Conservation (phyloP, 2,888 invertebrate genomes). For the Trachelus tabidus region DNA sequence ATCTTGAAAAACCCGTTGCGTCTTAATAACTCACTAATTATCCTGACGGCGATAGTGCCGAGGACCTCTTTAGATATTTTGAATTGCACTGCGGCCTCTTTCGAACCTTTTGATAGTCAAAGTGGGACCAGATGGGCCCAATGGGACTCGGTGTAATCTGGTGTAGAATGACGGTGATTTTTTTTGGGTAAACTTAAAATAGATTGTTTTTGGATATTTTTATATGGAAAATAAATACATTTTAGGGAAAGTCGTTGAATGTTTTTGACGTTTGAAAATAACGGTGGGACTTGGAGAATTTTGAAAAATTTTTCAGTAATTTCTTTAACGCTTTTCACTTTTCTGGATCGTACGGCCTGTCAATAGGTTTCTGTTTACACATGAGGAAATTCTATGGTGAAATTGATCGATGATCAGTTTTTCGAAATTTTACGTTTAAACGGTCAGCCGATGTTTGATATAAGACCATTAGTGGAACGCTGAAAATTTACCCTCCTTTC, state of each 20-base stretch:
- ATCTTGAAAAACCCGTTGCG: constrained; percentile 28
- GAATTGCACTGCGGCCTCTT: background rate
- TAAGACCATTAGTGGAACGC: constrained; percentile 50
- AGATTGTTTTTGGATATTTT: background rate
- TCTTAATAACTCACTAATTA: constrained; percentile 42
- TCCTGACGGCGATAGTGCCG: constrained; percentile 26
- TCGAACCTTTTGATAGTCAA: background rate
- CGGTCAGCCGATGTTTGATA: constrained; percentile 50
- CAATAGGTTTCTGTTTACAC: constrained; percentile 49
- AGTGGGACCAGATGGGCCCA: background rate
- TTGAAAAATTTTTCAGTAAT: background rate
- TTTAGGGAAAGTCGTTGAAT: background rate
- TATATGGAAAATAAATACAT: background rate
- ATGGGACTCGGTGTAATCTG: background rate
- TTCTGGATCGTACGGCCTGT: background rate
- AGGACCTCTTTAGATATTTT: constrained; percentile 33
- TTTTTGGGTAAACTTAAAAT: background rate
- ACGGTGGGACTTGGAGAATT: background rate
- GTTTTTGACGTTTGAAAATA: background rate
- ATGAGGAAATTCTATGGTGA: constrained; percentile 50
- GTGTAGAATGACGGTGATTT: background rate
- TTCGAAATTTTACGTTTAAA: constrained; percentile 42
- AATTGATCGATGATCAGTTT: constrained; percentile 45
- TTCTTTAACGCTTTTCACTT: background rate
- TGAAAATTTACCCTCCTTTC: constrained; percentile 7